Percentiles rank a stretch among this genome's conserved stretches.
phyloP scores from a whole-genome alignment of 2,888 invertebrate species.

The Eupelmus urozonus region DNA sequence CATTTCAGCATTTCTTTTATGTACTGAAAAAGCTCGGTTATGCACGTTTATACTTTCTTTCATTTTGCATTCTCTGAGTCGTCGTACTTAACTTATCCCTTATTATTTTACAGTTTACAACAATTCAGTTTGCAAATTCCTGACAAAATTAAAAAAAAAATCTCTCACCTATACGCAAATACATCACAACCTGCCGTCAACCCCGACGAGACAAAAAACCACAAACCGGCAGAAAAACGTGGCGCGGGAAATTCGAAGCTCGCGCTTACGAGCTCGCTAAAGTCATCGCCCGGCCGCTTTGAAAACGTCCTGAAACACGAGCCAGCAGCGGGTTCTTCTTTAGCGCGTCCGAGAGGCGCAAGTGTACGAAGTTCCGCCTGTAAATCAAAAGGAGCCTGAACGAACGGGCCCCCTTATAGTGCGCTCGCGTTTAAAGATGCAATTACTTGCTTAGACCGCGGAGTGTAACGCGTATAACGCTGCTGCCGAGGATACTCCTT shows the following conservation, averaged over 20 bases:
- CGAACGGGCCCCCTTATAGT: conserved; percentile 23
- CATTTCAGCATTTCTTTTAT: too few relatives aligned
- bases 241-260: conserved; percentile 45
- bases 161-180: conserved; percentile 7
- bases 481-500: neutral
- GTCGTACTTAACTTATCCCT: too few relatives aligned
- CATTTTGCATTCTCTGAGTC: too few relatives aligned
- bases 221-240: conserved; percentile 24
- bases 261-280: conserved; percentile 27
- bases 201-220: too few relatives aligned
- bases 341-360: neutral
- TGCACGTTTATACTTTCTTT: too few relatives aligned
- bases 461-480: conserved; percentile 1
- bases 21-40: too few relatives aligned
- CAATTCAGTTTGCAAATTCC: conserved; percentile 17
- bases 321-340: neutral
- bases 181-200: neutral
- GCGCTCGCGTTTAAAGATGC: conserved; percentile 58
- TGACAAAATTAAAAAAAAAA: conserved; percentile 33
- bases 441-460: conserved; percentile 40
- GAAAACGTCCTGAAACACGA: conserved; percentile 24
- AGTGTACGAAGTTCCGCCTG: conserved; percentile 44
- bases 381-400: conserved; percentile 57
- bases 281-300: conserved; percentile 41
- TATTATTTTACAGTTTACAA: neutral